Evolutionary conservation across 2,888 invertebrate species (phyloP).

Genomic region (Leucoma salicis): DNA sequence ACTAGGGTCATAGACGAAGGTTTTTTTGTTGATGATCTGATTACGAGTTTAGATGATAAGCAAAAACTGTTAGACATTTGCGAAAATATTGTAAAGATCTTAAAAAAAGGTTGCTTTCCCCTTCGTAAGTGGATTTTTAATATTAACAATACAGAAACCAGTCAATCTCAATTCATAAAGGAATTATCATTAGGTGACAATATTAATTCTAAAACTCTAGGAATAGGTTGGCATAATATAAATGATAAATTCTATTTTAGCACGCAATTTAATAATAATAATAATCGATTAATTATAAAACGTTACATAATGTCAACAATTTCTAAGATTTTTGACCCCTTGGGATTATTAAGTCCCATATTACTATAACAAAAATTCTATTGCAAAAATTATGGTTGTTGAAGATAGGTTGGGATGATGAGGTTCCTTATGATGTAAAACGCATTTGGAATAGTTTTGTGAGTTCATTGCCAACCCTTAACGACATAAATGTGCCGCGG

Average conservation of each 20-base stretch:
- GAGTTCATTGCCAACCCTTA: constrained; percentile 10
- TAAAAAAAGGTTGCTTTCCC: neutral
- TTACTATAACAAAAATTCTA: constrained; percentile 2
- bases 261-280: neutral
- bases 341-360: too few species aligned
- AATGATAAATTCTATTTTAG: neutral
- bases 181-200: neutral
- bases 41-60: neutral
- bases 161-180: neutral
- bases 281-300: too few species aligned
- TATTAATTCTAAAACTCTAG: constrained; percentile 1
- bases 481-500: too few species aligned
- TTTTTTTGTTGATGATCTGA: neutral
- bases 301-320: too few species aligned
- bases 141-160: too few species aligned
- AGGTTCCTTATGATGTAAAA: neutral
- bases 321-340: too few species aligned
- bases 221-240: neutral
- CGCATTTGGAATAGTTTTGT: constrained; percentile 3
- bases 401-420: constrained; percentile 5
- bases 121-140: neutral
- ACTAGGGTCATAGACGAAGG: neutral
- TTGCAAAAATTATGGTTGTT: constrained; percentile 4
- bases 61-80: neutral
- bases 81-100: neutral